phyloP scores from a whole-genome alignment of 2,888 invertebrate genomes.

The Lasius fuliginosus region DNA sequence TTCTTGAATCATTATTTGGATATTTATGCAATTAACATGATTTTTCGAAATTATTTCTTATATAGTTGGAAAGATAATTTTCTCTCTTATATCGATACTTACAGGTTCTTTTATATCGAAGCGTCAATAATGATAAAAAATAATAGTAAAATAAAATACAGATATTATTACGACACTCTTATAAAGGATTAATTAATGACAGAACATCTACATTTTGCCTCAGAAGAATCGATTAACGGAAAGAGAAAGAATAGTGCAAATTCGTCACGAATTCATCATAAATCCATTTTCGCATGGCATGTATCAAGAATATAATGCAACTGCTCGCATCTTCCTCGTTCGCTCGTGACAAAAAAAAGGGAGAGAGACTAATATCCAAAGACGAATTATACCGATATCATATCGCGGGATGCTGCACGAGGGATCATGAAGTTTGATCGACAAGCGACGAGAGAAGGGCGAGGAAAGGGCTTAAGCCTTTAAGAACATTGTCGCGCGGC shows the following conservation, averaged over 20 bases:
- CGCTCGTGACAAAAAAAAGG: not conserved
- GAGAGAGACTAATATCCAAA: too few relatives aligned
- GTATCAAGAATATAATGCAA: not conserved
- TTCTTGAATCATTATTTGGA: not conserved
- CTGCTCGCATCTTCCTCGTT: not conserved
- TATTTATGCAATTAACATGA: not conserved
- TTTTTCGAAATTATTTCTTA: not conserved
- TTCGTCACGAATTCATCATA: conserved; percentile 13
- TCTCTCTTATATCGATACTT: not conserved
- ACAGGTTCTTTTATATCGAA: not conserved
- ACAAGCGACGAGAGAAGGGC: not conserved
- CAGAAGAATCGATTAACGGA: not conserved
- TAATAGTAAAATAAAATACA: not conserved
- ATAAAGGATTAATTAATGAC: not conserved
- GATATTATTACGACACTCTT: not conserved
- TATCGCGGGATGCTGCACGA: conserved; percentile 21
- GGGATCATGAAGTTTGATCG: conserved; percentile 22
- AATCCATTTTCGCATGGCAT: not conserved
- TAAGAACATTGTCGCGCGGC: conserved; percentile 65
- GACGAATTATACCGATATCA: conserved; percentile 20
- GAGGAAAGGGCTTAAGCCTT: conserved; percentile 40
- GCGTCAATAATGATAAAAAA: not conserved
- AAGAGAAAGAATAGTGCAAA: not conserved
- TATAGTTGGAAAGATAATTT: not conserved
- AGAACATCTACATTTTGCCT: not conserved